Base-by-base conservation (phyloP, 1,140 invertebrate species). In the Vollenhovia emeryi region DNA sequence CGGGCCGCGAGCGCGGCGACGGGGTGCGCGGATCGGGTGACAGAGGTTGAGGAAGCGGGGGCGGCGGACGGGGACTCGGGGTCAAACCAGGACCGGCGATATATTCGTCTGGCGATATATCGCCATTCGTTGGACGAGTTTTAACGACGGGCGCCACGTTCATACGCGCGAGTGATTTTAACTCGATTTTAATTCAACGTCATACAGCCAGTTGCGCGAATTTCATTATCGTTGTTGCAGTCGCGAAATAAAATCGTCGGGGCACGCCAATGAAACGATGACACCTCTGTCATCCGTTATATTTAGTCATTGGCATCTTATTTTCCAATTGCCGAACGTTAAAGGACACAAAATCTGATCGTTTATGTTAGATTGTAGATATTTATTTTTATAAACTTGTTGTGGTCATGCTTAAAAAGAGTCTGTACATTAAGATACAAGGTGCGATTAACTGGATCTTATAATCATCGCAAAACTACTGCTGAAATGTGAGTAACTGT, bases 181-280 rank as follows among this genome's bases (percentile, higher is more conserved):
- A 87, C 74, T 85, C 86, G 87, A 88, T 88, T 87, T 88, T 68
- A 55, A 84, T 62, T 74, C 43, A 57, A 45, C 59, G 52, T 76
- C 55, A 76, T 84, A 75, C 43, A 76, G 71, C 45, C 43, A 36
- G 11, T 76, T 45, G 71, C 43, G 78, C 80, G 80, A 84, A 75
- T 76, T 84, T 84, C 80, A 76, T 84, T 84, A 75, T 84, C 45
- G 40, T 84, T 33, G 27, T 30, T 36, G 30, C 43, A 84, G 55
- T 71, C 80, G 80, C 55, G 80, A 76, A 71, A 75, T 55, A n/a
- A 62, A 84, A 30, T 80, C 64, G 33, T 60, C 21, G 36, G 15
- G 1, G 5, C n/a, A 27, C 33, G n/a, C 52, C 75, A 7, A 18
- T 50, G 40, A 66, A 57, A 57, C 71, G 24, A 40, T 24, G 71